A percentile compares a stretch with the other conserved stretches of the same genome.
These are phyloP conservation scores for Equus quagga DNA, from an alignment of 2,113 vertebrate genomes.

Conservation along the genomic window DNA sequence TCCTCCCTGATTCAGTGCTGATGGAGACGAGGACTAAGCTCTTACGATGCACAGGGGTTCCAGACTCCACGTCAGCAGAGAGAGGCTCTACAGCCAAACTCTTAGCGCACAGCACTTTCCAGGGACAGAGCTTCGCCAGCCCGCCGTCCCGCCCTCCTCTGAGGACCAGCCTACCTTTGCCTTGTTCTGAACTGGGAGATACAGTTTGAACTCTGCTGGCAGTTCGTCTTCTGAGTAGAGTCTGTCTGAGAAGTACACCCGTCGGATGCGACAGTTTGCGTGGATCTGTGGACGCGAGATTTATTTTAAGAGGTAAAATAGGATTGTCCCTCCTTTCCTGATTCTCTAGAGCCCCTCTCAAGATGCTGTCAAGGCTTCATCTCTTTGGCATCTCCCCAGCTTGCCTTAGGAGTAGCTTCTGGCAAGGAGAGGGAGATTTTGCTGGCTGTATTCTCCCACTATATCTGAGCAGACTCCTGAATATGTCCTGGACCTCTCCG, in stretches of 20 bases:
- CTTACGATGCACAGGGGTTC: rapidly evolving
- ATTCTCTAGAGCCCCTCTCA: background rate
- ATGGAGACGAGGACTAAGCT: background rate
- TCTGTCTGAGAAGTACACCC: conserved; percentile 98
- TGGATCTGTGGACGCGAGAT: conserved; percentile 91
- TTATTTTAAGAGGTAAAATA: background rate
- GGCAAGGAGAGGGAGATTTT: background rate
- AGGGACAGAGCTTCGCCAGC: background rate
- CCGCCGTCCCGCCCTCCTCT: background rate
- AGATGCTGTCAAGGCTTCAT: background rate
- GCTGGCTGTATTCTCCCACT: background rate
- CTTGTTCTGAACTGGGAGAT: conserved; percentile 97
- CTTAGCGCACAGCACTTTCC: background rate
- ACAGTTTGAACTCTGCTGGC: conserved; percentile 98
- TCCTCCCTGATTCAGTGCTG: background rate
- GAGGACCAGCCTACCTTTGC: conserved; percentile 91
- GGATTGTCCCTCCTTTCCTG: background rate
- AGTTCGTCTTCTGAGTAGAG: conserved; percentile 98
- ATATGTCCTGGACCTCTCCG: background rate
- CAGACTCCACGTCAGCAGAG: background rate
- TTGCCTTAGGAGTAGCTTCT: background rate
- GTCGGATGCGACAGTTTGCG: conserved; percentile 96
- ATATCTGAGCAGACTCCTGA: background rate
- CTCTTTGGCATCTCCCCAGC: background rate
- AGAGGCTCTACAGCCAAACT: background rate